Percentiles rank a stretch among this genome's conserved stretches.
Evolutionary conservation across 2,888 invertebrate genomes (phyloP).

Genomic region (Hesperia comma): DNA sequence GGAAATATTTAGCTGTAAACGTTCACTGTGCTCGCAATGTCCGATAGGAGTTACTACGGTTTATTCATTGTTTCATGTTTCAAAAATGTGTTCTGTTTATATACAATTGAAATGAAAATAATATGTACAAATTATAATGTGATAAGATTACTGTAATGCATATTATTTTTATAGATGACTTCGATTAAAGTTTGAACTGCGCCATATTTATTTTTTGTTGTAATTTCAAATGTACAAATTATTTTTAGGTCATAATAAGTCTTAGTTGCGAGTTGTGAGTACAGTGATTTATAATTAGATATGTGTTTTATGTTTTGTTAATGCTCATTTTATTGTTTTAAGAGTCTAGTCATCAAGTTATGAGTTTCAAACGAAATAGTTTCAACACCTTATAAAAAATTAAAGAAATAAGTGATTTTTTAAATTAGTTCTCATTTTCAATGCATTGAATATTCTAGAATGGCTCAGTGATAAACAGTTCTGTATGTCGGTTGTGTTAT

Average conservation of each 20-base stretch:
- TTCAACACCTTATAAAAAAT: conserved; percentile 48
- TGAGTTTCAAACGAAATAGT: conserved; percentile 70
- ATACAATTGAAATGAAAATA: conserved; percentile 8
- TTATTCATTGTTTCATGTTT: not conserved
- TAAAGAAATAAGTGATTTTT: conserved; percentile 13
- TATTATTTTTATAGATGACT: conserved; percentile 11
- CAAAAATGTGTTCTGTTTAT: conserved; percentile 24
- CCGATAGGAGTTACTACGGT: conserved; percentile 43
- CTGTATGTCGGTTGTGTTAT: conserved; percentile 37
- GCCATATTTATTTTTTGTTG: conserved; percentile 20
- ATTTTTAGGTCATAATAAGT: conserved; percentile 44
- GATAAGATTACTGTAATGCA: conserved; percentile 29
- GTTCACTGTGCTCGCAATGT: conserved; percentile 65
- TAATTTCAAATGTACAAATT: conserved; percentile 50
- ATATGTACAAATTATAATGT: conserved; percentile 30
- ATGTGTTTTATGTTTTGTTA: conserved; percentile 73
- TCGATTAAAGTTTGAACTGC: conserved; percentile 17
- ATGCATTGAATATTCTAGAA: conserved; percentile 43
- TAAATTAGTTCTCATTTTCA: conserved; percentile 9
- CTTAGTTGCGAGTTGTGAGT: conserved; percentile 50
- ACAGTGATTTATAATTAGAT: conserved; percentile 52
- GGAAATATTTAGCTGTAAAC: conserved; percentile 51
- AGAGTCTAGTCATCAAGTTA: conserved; percentile 82
- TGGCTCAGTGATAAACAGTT: conserved; percentile 48
- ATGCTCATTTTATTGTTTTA: conserved; percentile 82